A percentile compares a stretch with the other conserved stretches of the same genome.
These are phyloP conservation scores for Scaptomyza cyrtandrae DNA, from an alignment of 2,888 invertebrate genomes.

Conservation along the genomic window DNA sequence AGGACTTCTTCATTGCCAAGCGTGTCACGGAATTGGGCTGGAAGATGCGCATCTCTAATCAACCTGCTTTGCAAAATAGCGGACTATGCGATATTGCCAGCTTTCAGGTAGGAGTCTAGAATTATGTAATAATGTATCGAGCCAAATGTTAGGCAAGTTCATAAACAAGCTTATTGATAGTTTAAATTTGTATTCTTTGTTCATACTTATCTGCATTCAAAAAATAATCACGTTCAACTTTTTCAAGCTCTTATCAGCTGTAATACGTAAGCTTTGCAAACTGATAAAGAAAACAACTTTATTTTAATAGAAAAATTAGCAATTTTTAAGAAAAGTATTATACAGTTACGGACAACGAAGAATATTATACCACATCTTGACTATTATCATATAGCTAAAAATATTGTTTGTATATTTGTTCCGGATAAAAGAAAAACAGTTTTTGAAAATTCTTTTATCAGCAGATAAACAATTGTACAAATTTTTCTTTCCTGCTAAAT, in stretches of 20 bases:
- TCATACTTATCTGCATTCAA: background rate
- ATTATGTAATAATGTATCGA: background rate
- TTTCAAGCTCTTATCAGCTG: background rate
- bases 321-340: too few species aligned
- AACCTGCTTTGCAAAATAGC: slow-evolving; percentile 98
- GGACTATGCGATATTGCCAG: slow-evolving; percentile 93
- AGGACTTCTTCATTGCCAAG: slow-evolving; percentile 99
- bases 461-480: too few species aligned
- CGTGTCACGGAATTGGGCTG: slow-evolving; percentile 94
- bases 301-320: too few species aligned
- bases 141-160: too few species aligned
- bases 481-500: too few species aligned
- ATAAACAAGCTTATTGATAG: background rate
- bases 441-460: too few species aligned
- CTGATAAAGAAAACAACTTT: background rate
- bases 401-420: too few species aligned
- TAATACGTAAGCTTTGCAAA: background rate
- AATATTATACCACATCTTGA: too few species aligned
- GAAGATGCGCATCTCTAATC: slow-evolving; percentile 94
- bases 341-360: too few species aligned
- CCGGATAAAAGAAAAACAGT: too few species aligned
- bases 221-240: background rate
- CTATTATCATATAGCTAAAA: too few species aligned
- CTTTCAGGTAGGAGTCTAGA: slow-evolving; percentile 87
- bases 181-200: background rate